phyloP scores from a whole-genome alignment of 2,888 invertebrate genomes.

The Cyclophora albipunctata region DNA sequence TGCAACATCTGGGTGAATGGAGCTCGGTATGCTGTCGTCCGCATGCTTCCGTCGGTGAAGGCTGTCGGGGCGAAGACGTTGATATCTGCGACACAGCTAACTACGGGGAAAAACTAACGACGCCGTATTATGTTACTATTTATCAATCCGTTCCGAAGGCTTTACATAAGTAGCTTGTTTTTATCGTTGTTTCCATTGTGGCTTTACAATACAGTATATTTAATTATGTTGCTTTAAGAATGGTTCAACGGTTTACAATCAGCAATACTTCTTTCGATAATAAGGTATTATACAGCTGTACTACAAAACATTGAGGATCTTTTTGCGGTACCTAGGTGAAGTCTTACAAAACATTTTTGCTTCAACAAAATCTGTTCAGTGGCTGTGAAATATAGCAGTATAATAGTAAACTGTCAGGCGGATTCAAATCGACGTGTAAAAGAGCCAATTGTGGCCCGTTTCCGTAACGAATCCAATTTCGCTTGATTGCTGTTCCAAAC shows the following conservation, averaged over 20 bases:
- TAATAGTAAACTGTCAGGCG: slow-evolving; percentile 11
- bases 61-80: slow-evolving; percentile 33
- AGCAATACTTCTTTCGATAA: too few relatives aligned
- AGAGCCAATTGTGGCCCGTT: slow-evolving; percentile 42
- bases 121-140: neutral
- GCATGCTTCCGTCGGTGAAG: slow-evolving; percentile 35
- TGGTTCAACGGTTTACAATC: too few relatives aligned
- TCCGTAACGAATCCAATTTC: slow-evolving; percentile 44
- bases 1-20: slow-evolving; percentile 23
- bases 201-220: too few relatives aligned
- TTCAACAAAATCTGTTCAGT: too few relatives aligned
- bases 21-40: slow-evolving; percentile 30
- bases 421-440: slow-evolving; percentile 42
- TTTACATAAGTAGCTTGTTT: too few relatives aligned
- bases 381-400: slow-evolving; percentile 4
- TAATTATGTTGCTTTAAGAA: too few relatives aligned
- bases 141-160: too few relatives aligned
- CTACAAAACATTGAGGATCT: too few relatives aligned
- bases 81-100: slow-evolving; percentile 25
- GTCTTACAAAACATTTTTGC: too few relatives aligned
- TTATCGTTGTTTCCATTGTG: too few relatives aligned
- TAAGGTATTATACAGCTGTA: too few relatives aligned
- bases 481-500: slow-evolving; percentile 38
- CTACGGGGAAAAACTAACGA: slow-evolving; percentile 5
- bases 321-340: too few relatives aligned